Base-by-base conservation (phyloP, 2,888 invertebrate genomes). In the Andrena camellia region DNA sequence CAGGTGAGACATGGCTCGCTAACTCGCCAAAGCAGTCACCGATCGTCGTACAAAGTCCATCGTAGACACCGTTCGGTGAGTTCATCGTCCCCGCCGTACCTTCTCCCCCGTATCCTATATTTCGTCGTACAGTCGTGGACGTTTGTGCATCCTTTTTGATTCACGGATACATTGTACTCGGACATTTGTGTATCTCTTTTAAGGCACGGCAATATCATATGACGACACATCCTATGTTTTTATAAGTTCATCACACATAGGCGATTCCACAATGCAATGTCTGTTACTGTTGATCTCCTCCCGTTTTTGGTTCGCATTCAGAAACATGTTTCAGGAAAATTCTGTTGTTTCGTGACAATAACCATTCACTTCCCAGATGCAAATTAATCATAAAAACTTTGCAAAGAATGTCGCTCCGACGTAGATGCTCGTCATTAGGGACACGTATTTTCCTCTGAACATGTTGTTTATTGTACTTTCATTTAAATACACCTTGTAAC, bases 1-100 rank as follows among this genome's bases (percentile, higher is more conserved):
- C 95, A 96, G 96, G 96, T 96, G 94, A 96, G 96, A 94, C 96
- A 96, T 94, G 96, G 96, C 93, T 96, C 96, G 93, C 95, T 96
- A 94, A 96, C 96, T 93, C 96, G 96, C 93, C 93, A 93, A 91
- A 94, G 93, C 92, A 94, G 92, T 91, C 96, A 96, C 94, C 95
- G 96, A 94, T 95, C 95, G 91, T 94, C 95, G 93, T 95, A 95
- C 95, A 96, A 96, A 95, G 95, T 96, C 91, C 96, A 96, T 94
- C 95, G 96, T 94, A 95, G 96, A 93, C 96, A 96, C 94, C 95
- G 96, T 94, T 96, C 96, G 94, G 96, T 96, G 96, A 96, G 96
- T 95, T 92, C 83, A 89, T 88, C 83, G 83, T 81, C 87, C 88
- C 84, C 54, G 75, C 82, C 88, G 57, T 63, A 71, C 84, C 73